Evolutionary conservation across 2,888 invertebrate species (phyloP).

Genomic region (Sialis lutaria): DNA sequence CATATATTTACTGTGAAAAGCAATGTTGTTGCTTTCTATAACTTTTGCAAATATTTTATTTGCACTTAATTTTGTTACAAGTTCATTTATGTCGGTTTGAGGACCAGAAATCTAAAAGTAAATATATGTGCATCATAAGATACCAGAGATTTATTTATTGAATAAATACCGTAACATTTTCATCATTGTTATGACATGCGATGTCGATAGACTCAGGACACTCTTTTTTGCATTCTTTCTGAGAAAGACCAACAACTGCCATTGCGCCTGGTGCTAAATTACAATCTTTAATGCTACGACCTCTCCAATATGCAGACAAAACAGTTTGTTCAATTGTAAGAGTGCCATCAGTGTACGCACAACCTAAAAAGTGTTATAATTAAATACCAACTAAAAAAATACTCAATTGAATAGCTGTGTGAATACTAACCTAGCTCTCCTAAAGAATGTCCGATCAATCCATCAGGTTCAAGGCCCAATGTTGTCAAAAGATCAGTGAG

Average conservation of each 20-base stretch:
- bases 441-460: conserved; percentile 85
- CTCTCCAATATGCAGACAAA: conserved; percentile 38
- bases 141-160: not conserved
- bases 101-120: conserved; percentile 70
- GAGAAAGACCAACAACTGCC: conserved; percentile 73
- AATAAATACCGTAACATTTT: conserved; percentile 53
- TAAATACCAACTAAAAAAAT: not conserved
- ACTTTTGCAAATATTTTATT: conserved; percentile 59
- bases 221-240: conserved; percentile 53
- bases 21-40: conserved; percentile 64
- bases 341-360: conserved; percentile 45
- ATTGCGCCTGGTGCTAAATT: conserved; percentile 41
- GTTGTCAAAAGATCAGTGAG: conserved; percentile 65
- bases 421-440: conserved; percentile 35
- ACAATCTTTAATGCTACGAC: conserved; percentile 25
- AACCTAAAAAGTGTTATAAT: conserved; percentile 22
- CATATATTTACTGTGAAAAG: conserved; percentile 77
- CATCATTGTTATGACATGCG: conserved; percentile 30
- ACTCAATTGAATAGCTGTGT: conserved; percentile 3
- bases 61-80: conserved; percentile 41
- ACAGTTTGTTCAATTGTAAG: conserved; percentile 41
- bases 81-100: conserved; percentile 36
- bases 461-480: conserved; percentile 66
- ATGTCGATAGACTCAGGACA: too few species aligned
- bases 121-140: conserved; percentile 25